Percentiles rank a stretch among this genome's conserved stretches.
Evolutionary conservation across 1,140 invertebrate genomes (phyloP).

Genomic region (Pinna nobilis): DNA sequence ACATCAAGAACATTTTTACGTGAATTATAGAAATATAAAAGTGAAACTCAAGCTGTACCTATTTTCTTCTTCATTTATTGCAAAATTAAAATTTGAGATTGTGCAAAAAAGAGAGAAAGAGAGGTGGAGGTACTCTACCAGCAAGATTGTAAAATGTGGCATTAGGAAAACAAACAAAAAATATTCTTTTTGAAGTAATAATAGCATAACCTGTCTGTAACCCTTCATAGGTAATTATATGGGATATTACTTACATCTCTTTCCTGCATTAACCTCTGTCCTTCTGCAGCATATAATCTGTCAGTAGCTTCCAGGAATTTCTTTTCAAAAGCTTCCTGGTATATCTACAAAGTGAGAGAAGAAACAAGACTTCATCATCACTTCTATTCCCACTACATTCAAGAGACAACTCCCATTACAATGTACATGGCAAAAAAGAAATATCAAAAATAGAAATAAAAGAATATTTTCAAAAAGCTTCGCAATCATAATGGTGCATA

Average conservation of each 20-base stretch:
- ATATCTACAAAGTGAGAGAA: constrained; percentile 92
- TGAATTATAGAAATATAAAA: no score
- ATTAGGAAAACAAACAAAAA: neutral
- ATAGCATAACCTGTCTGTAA: neutral
- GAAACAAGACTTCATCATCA: no score
- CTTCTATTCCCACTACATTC: no score
- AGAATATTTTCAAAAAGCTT: no score
- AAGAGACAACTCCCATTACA: no score
- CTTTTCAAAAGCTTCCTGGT: constrained; percentile 94
- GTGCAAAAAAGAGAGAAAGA: no score
- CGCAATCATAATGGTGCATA: no score
- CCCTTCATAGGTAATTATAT: neutral
- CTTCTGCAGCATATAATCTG: constrained; percentile 93
- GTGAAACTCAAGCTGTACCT: constrained; percentile 8
- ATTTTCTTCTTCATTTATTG: neutral
- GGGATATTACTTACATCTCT: constrained; percentile 79
- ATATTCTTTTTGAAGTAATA: neutral
- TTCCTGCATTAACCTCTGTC: constrained; percentile 93
- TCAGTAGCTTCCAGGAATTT: constrained; percentile 93
- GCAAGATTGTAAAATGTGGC: no score
- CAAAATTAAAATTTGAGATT: neutral
- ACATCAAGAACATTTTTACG: no score
- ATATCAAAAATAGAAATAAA: no score
- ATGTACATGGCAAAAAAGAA: no score
- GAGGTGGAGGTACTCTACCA: no score